Evolutionary conservation across 2,888 invertebrate genomes (phyloP).

Genomic region (Amphipoea oculea): DNA sequence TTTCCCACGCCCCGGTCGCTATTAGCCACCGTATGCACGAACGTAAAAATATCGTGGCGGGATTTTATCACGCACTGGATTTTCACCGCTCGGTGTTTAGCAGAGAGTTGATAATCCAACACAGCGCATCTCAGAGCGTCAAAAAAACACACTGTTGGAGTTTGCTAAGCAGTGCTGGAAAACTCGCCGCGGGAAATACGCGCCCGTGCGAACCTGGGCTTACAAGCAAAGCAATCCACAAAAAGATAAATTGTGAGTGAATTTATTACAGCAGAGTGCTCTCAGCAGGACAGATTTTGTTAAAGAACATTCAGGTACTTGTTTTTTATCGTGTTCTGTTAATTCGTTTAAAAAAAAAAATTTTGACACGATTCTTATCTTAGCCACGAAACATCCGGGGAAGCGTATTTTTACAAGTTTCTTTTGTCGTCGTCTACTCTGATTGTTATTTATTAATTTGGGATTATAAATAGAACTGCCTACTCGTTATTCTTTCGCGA

Average conservation of each 20-base stretch:
- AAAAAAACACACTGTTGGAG: not conserved
- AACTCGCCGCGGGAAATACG: not conserved
- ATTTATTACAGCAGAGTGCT: slow-evolving; percentile 85
- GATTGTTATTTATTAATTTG: slow-evolving; percentile 29
- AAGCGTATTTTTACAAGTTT: slow-evolving; percentile 38
- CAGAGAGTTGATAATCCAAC: not conserved
- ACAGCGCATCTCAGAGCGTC: not conserved
- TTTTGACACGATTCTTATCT: slow-evolving; percentile 49
- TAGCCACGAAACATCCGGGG: slow-evolving; percentile 25
- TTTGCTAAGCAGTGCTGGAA: not conserved
- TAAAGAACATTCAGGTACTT: slow-evolving; percentile 82
- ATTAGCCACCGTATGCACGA: slow-evolving; percentile 37
- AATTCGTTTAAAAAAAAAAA: slow-evolving; percentile 73
- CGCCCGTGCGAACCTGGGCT: not conserved
- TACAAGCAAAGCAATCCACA: slow-evolving; percentile 84
- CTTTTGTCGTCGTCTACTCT: slow-evolving; percentile 17
- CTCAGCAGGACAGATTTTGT: slow-evolving; percentile 85
- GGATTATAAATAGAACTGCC: slow-evolving; percentile 9
- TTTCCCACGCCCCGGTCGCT: slow-evolving; percentile 71
- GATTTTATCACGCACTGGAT: not conserved
- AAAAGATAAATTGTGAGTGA: slow-evolving; percentile 86
- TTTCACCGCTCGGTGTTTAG: not conserved
- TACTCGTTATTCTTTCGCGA: not conserved
- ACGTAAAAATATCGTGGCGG: not conserved
- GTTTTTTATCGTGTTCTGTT: slow-evolving; percentile 78